These are phyloP conservation scores for Anaspis maculata DNA, from an alignment of 2,888 invertebrate genomes.

Conservation along the genomic window DNA sequence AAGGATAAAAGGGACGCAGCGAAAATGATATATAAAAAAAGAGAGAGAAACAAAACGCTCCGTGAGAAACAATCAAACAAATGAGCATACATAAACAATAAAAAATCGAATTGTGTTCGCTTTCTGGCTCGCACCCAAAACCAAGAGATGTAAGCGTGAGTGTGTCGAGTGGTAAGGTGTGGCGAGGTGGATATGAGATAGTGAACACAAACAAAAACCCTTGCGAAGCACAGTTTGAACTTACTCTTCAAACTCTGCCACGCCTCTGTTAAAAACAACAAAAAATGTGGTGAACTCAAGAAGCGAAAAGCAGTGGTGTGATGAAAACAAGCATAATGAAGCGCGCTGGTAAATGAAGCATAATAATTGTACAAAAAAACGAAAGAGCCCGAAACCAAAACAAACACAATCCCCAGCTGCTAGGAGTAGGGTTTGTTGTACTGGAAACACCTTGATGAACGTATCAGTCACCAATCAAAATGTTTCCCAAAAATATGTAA, in stretches of 20 bases:
- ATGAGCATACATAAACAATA: conserved; percentile 19
- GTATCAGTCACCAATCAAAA: conserved; percentile 44
- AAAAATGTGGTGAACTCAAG: too few relatives aligned
- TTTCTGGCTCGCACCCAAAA: conserved; percentile 28
- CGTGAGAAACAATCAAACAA: conserved; percentile 33
- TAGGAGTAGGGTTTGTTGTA: conserved; percentile 34
- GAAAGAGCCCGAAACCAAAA: conserved; percentile 33
- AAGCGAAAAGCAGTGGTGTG: conserved; percentile 27
- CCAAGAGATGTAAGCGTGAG: conserved; percentile 11
- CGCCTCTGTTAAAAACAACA: conserved; percentile 2
- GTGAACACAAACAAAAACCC: conserved; percentile 34
- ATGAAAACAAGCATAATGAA: conserved; percentile 10
- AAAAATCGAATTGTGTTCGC: conserved; percentile 33
- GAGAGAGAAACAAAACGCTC: conserved; percentile 38
- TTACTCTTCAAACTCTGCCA: too few relatives aligned
- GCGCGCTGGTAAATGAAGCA: conserved; percentile 25
- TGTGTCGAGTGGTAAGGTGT: too few relatives aligned
- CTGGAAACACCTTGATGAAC: conserved; percentile 50
- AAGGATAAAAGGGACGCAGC: conserved; percentile 34
- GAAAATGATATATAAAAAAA: conserved; percentile 43
- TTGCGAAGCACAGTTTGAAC: too few relatives aligned
- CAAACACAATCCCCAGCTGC: conserved; percentile 41
- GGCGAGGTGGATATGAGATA: too few relatives aligned
- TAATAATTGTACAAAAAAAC: conserved; percentile 12
- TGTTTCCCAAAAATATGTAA: too few relatives aligned